Base-by-base conservation (phyloP, 2,113 vertebrate species). In the Loxodonta africana region DNA sequence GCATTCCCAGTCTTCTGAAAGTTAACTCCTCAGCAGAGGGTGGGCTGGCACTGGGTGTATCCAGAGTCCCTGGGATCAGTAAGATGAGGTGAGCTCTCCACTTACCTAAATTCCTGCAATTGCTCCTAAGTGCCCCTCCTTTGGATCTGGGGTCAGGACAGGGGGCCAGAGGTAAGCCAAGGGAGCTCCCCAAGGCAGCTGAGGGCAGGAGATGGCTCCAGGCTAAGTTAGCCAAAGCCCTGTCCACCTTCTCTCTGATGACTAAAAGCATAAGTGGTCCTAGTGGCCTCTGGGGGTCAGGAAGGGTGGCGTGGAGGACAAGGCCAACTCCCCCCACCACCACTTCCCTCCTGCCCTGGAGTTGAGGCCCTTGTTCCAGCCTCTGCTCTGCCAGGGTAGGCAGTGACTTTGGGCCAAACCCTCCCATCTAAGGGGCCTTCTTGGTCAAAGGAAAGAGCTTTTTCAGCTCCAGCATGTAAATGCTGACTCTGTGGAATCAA, bases 391-490 rank as follows among this genome's bases (percentile, higher is more conserved):
- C 44, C 65, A 82, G 44, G 44, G 10, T 14, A 60, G 30, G n/a
- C 51, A 60, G 48, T 4, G 10, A 76, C 41, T 91, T 44, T 8
- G 46, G 7, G 33, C 44, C 94, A 97, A 67, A 88, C 30, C 37
- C 62, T 95, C 23, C 48, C 65, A 57, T 84, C 60, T 82, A 25
- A 44, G 41, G 5, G 15, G 15, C 57, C 83, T 30, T 48, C 74
- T n/a, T 60, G 41, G 46, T 48, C 67, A 94, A 28, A 83, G 89
- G 51, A 87, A 83, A 92, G 73, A 41, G 25, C 33, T 30, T 53
- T 91, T 67, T 81, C 69, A 86, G 87, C 44, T 63, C n/a, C 37
- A 62, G n/a, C 26, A 15, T 28, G 53, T 94, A 62, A 91, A 85
- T 76, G 41, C 69, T 83, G 37, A 84, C 77, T 94, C 76, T 37